Conservation (phyloP, 2,113 vertebrate species). For the Gymnogyps californianus region DNA sequence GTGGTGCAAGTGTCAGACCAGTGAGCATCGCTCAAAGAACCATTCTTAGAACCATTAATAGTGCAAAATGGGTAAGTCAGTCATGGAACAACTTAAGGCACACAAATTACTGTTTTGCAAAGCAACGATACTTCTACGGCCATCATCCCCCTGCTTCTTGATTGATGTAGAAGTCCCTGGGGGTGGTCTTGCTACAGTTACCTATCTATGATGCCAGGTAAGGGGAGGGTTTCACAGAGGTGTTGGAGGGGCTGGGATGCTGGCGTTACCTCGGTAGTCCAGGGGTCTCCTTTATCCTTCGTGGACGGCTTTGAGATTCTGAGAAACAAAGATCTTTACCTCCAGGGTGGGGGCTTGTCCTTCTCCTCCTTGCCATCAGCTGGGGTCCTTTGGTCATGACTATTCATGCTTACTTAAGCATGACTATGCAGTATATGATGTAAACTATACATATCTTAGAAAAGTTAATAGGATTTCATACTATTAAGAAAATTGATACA, state of each 20-base stretch:
- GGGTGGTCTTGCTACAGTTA: neutral
- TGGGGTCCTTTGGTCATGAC: neutral
- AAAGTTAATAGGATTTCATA: neutral
- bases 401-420: neutral
- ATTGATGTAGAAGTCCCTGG: neutral
- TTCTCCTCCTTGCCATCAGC: neutral
- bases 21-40: accelerated
- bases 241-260: neutral
- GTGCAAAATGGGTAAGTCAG: neutral
- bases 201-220: neutral
- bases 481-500: neutral
- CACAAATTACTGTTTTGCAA: neutral
- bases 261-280: accelerated
- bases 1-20: no score
- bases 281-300: neutral
- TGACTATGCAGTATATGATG: no score
- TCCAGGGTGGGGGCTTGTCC: neutral
- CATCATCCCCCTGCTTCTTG: neutral
- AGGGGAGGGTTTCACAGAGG: neutral
- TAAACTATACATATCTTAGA: neutral
- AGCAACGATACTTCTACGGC: neutral
- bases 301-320: neutral
- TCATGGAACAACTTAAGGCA: neutral
- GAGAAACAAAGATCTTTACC: neutral
- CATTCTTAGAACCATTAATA: neutral